Evolutionary conservation across 2,113 vertebrate genomes (phyloP), one percentile per base, ranked within the genome.

Genomic region (Gadus macrocephalus): DNA sequence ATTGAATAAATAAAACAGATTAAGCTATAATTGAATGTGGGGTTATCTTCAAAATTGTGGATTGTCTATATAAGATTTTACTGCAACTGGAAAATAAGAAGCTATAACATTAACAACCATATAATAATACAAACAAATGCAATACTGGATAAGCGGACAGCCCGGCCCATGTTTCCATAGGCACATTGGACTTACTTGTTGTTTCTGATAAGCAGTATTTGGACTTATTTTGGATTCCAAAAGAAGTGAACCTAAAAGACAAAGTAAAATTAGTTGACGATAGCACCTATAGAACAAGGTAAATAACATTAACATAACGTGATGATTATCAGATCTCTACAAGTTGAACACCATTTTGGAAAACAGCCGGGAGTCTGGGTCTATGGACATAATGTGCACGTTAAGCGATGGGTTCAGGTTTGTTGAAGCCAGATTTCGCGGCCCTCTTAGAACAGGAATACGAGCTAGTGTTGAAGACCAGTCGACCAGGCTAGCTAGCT

Each of bases 151-250:
- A 58, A n/a, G n/a, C 17, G 15, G 42, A 49, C 5, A 49, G 8
- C 8, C 42, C n/a, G 1, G 3, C 16, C 55, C 15, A 58, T n/a
- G n/a, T 9, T 16, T 5, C 17, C 5, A 14, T n/a, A 17, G n/a
- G 20, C 61, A 25, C 22, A 27, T 27, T 11, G 27, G n/a, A 69
- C 93, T 94, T 94, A 95, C 97, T 93, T 99, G 97, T 86, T 99
- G 97, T 90, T 99, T 99, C 86, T 99, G 97, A 95, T 99, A 99
- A 69, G 97, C 97, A 70, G 97, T 99, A 82, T 96, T 98, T 62
- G 96, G 94, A 86, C 96, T 98, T 90, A 99, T 98, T 92, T 98
- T 98, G 69, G 97, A 99, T 90, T 99, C 97, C 90, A 99, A 92
- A 53, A 99, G 86, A 22, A 99, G 89, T 2, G 97, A 98, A 80